Percentiles rank a stretch among this genome's conserved stretches.
Evolutionary conservation across 2,888 invertebrate species (phyloP).

Genomic region (Chloromyia formosa): DNA sequence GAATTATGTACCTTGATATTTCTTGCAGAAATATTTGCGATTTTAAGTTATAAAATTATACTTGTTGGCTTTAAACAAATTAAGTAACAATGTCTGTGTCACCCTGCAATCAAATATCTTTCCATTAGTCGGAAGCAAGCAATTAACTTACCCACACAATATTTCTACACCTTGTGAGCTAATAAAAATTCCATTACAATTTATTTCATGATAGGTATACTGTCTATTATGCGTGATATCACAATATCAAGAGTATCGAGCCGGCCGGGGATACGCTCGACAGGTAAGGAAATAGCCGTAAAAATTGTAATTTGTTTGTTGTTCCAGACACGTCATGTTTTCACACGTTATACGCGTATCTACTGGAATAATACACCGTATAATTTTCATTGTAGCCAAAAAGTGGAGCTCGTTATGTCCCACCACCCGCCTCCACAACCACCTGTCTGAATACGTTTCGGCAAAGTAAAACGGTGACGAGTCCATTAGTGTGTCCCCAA

Average conservation of each 20-base stretch:
- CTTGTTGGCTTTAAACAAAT: too few species aligned
- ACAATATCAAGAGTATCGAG: conserved; percentile 83
- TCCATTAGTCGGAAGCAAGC: neutral
- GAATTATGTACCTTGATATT: too few species aligned
- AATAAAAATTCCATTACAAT: conserved; percentile 30
- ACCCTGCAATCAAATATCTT: neutral
- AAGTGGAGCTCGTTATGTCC: conserved; percentile 29
- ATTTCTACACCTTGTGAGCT: conserved; percentile 12
- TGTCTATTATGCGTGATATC: conserved; percentile 85
- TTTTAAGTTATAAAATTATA: too few species aligned
- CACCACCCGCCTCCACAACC: conserved; percentile 50
- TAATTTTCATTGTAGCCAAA: neutral
- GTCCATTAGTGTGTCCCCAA: conserved; percentile 50
- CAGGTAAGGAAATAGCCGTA: conserved; percentile 34
- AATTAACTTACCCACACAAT: neutral
- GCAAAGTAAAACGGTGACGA: conserved; percentile 49
- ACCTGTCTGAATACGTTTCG: conserved; percentile 50
- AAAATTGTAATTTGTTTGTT: neutral
- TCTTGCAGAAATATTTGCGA: too few species aligned
- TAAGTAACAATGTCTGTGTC: neutral
- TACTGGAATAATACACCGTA: too few species aligned
- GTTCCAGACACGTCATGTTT: neutral
- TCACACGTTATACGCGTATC: too few species aligned
- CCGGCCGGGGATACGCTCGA: conserved; percentile 71
- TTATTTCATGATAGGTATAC: conserved; percentile 71